These are phyloP conservation scores for Malurus alboscapulatus DNA, from an alignment of 2,113 vertebrate genomes.

Conservation along the genomic window DNA sequence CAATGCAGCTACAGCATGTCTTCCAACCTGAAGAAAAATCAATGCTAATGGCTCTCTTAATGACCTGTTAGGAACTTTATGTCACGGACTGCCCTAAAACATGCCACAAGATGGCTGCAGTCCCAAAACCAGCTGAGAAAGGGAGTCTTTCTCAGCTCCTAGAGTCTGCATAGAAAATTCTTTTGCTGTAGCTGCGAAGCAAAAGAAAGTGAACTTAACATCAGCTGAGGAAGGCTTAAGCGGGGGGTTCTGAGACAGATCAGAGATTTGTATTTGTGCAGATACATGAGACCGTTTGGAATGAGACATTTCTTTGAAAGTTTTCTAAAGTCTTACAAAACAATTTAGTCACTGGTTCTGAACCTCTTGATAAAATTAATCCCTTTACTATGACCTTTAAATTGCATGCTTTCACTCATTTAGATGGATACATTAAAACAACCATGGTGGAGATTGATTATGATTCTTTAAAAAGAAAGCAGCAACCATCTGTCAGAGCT, in stretches of 20 bases:
- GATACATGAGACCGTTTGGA: not conserved
- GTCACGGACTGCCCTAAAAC: not conserved
- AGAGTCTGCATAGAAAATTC: not conserved
- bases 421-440: conserved; percentile 94
- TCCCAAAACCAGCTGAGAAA: not conserved
- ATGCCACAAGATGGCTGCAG: not conserved
- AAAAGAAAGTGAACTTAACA: not conserved
- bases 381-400: not conserved
- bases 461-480: conserved; percentile 79
- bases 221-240: not conserved
- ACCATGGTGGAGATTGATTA: conserved; percentile 87
- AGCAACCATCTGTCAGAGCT: not conserved
- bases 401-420: not conserved
- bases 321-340: not conserved
- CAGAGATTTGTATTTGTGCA: not conserved
- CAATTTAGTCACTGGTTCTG: not conserved
- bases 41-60: not conserved
- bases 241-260: not conserved
- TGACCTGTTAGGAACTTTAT: not conserved
- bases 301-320: not conserved
- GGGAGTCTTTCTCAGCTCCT: not conserved
- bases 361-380: not conserved
- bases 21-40: not conserved
- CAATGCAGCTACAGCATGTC: not conserved
- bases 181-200: not conserved